Evolutionary conservation across 2,797 vertebrate species (phyloP).

Genomic region (Gambusia yucatana): DNA sequence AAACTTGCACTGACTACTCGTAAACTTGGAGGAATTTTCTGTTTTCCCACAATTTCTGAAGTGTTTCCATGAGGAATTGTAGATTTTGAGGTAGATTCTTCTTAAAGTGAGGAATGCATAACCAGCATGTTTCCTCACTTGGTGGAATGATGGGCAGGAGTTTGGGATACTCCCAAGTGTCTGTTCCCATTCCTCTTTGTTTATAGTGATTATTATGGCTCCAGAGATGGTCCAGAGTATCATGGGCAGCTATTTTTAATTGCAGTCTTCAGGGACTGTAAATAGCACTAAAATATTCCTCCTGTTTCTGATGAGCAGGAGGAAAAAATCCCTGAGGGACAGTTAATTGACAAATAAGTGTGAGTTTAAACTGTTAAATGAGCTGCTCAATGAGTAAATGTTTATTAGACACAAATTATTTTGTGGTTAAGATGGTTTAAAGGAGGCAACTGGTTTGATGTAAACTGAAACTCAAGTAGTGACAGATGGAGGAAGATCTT

Average conservation of each 20-base stretch:
- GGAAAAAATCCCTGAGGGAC: constrained; percentile 10
- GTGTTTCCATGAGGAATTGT: neutral
- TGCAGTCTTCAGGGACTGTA: constrained; percentile 19
- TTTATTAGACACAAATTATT: constrained; percentile 4
- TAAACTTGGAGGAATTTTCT: constrained; percentile 26
- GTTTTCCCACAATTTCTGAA: constrained; percentile 1
- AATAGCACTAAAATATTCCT: constrained; percentile 20
- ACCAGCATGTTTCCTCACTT: constrained; percentile 18
- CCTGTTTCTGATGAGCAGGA: constrained; percentile 3
- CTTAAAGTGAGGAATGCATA: constrained; percentile 16
- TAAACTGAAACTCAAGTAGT: neutral
- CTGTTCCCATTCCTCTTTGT: constrained; percentile 22
- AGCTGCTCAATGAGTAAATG: neutral
- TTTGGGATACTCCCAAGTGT: constrained; percentile 13
- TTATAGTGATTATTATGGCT: constrained; percentile 32
- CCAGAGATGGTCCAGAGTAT: constrained; percentile 11
- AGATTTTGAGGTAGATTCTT: constrained; percentile 3
- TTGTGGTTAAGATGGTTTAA: neutral
- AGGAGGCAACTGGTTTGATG: neutral
- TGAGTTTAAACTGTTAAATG: constrained; percentile 11
- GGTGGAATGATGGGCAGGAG: constrained; percentile 13
- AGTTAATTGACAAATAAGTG: constrained; percentile 2
- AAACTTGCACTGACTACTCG: constrained; percentile 28
- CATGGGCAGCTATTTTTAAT: constrained; percentile 42
- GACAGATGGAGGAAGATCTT: constrained; percentile 5